Evolutionary conservation across 2,797 vertebrate genomes (phyloP).

Genomic region (Typhlichthys subterraneus): DNA sequence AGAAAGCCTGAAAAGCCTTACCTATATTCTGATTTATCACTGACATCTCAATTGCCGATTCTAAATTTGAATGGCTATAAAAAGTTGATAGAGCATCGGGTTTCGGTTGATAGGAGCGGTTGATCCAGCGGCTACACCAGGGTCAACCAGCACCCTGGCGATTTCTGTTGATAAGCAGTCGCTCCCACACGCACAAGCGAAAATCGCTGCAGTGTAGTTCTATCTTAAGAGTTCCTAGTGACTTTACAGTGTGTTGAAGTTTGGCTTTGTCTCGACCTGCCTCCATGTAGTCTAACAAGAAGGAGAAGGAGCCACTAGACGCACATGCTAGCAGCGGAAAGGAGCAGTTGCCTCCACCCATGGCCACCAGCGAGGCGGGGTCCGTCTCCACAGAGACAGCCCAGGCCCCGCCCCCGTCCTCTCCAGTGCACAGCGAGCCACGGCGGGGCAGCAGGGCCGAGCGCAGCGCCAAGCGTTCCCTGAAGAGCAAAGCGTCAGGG

Average conservation of each 20-base stretch:
- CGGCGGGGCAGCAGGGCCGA: constrained; percentile 78
- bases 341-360: constrained; percentile 48
- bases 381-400: constrained; percentile 49
- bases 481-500: constrained; percentile 79
- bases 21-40: too few species aligned
- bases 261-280: constrained; percentile 9
- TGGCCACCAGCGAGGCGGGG: constrained; percentile 44
- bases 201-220: too few species aligned
- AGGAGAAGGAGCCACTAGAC: constrained; percentile 72
- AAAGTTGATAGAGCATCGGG: too few species aligned
- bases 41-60: too few species aligned
- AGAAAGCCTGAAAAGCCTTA: too few species aligned
- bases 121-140: too few species aligned
- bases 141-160: too few species aligned
- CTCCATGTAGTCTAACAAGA: constrained; percentile 77
- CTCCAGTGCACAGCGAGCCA: constrained; percentile 60
- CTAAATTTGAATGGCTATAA: too few species aligned
- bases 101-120: too few species aligned
- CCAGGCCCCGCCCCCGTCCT: constrained; percentile 35
- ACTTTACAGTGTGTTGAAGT: not conserved
- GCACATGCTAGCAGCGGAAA: constrained; percentile 78
- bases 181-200: too few species aligned
- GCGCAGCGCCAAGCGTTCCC: constrained; percentile 72
- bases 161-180: too few species aligned
- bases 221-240: too few species aligned